These are phyloP conservation scores for Leptobrachium ailaonicum DNA, from an alignment of 2,113 vertebrate species.

Conservation along the genomic window DNA sequence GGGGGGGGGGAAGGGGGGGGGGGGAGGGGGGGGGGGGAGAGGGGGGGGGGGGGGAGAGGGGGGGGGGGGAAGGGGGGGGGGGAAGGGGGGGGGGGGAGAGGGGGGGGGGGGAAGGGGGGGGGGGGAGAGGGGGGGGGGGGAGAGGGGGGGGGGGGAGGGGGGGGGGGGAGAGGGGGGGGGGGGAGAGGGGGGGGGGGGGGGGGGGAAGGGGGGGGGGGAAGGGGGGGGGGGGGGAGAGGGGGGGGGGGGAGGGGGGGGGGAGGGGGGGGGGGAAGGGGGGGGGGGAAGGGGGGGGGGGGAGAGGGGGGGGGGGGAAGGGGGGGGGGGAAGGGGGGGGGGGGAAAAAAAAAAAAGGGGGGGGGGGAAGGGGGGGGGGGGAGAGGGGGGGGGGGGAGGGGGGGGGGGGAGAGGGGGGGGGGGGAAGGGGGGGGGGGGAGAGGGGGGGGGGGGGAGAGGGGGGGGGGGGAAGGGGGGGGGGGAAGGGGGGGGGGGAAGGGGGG, in stretches of 20 bases:
- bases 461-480: neutral
- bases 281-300: neutral
- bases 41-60: neutral
- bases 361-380: neutral
- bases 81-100: neutral
- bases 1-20: neutral
- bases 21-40: neutral
- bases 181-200: neutral
- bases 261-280: neutral
- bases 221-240: neutral
- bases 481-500: neutral
- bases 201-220: neutral
- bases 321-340: neutral
- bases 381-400: neutral
- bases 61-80: neutral
- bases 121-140: neutral
- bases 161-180: neutral
- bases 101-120: neutral
- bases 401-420: neutral
- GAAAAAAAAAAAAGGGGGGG: neutral
- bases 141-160: neutral
- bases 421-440: neutral
- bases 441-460: too few species aligned
- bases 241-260: too few species aligned
- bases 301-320: neutral